Base-by-base conservation (phyloP, 2,888 invertebrate species). In the Hesperia comma region DNA sequence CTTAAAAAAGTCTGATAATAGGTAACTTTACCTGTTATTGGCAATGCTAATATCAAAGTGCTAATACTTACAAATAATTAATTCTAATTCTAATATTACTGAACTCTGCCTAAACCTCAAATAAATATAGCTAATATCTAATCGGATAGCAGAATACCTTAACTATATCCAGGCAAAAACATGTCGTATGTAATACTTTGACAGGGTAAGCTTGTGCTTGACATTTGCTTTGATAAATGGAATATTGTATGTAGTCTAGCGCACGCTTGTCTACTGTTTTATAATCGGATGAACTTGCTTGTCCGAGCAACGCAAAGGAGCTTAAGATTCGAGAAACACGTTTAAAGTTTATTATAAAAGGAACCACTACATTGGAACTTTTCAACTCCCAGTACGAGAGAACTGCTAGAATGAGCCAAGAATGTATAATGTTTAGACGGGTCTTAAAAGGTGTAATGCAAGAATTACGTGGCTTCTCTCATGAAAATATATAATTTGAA, bases 401-500 rank as follows among this genome's bases (percentile, higher is more conserved):
- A 49, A 60, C 17, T 6, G 33, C 7, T 57, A 4, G n/a, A 40
- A n/a, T 41, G 51, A 19, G 51, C 32, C 12, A 46, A 33, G 60
- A 60, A 49, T 60, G 21, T 21, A 21, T 21, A 21, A 51, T 51
- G 49, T 60, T 60, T 15, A 15, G 46, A 46, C 15, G 46, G 60
- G 4, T 46, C 57, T 60, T 60, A 60, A 61, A 37, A 53, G 51
- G 51, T 53, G 53, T 61, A 53, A 41, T 53, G 53, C 53, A 62
- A 19, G 41, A 26, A 21, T 58, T 58, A 58, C 43, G 41, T 46
- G 8, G 43, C 26, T 62, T 53, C 40, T 53, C 37, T 40, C 51
- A 41, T 8, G 40, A 37, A 61, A 43, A 58, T 58, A 43, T 43
- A 41, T 46, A 46, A 46, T 60, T 60, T 60, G 46, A 60, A 60